phyloP scores from a whole-genome alignment of 92 coral and sea anemone species.

The Paragorgia papillata region DNA sequence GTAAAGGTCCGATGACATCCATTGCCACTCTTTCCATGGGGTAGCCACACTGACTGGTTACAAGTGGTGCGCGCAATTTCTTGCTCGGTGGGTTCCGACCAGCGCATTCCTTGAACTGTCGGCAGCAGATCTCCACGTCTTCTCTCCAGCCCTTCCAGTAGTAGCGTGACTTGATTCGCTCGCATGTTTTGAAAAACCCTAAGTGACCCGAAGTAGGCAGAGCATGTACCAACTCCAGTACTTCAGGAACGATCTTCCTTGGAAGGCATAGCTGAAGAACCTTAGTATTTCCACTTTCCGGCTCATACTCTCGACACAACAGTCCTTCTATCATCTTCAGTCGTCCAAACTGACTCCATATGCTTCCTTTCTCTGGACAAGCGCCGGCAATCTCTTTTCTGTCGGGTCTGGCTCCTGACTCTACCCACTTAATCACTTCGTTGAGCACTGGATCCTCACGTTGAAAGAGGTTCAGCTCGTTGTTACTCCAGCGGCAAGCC shows the following conservation, averaged over 20 bases:
- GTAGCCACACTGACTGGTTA: constrained; percentile 34
- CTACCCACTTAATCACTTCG: constrained; percentile 47
- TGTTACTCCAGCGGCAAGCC: constrained; percentile 37
- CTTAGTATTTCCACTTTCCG: neutral
- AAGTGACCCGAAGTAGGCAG: constrained; percentile 47
- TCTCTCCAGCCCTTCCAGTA: constrained; percentile 42
- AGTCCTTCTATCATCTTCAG: constrained; percentile 35
- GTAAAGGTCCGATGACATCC: constrained; percentile 53
- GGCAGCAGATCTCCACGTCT: constrained; percentile 50
- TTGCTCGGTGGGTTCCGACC: constrained; percentile 30
- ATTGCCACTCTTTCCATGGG: constrained; percentile 54
- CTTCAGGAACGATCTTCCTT: constrained; percentile 13
- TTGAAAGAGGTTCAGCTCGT: constrained; percentile 25
- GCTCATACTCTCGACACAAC: constrained; percentile 38
- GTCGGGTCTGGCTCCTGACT: constrained; percentile 21
- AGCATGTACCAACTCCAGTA: constrained; percentile 3
- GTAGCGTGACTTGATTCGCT: constrained; percentile 32
- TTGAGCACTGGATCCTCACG: constrained; percentile 8
- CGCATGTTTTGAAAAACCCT: constrained; percentile 33
- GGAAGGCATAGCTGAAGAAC: constrained; percentile 39
- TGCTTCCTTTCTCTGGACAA: constrained; percentile 29
- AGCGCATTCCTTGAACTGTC: constrained; percentile 31
- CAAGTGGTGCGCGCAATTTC: constrained; percentile 33
- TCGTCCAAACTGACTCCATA: constrained; percentile 52
- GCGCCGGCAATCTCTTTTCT: constrained; percentile 44